Conservation (phyloP, 2,888 invertebrate species). For the Palloptera scutellata region DNA sequence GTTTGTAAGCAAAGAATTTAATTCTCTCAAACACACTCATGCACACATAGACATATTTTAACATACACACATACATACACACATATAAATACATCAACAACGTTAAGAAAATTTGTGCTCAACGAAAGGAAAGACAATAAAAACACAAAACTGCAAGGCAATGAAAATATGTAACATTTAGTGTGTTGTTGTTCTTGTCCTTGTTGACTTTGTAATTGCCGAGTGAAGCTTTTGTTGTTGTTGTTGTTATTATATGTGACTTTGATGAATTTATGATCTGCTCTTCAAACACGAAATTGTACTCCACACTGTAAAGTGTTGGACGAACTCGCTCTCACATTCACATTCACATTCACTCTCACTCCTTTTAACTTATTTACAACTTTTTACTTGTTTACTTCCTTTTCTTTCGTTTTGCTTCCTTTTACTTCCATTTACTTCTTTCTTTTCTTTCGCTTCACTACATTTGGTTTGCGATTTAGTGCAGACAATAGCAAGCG, state of each 20-base stretch:
- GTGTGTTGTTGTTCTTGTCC: not conserved
- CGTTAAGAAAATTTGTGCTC: not conserved
- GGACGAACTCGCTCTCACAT: no score
- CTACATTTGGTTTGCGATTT: not conserved
- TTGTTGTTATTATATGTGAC: constrained; percentile 15
- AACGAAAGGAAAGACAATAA: not conserved
- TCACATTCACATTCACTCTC: not conserved
- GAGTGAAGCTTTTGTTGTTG: not conserved
- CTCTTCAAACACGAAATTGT: no score
- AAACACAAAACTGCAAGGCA: not conserved
- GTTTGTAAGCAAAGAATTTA: no score
- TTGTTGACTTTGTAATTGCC: constrained; percentile 2
- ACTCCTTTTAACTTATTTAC: no score
- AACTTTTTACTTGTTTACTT: no score
- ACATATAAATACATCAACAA: not conserved
- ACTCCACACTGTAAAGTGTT: no score
- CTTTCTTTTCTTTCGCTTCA: not conserved
- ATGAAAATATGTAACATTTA: not conserved
- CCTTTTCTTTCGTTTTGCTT: not conserved
- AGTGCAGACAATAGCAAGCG: no score
- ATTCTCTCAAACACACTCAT: no score
- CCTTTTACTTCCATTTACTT: no score
- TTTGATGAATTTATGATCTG: constrained; percentile 24
- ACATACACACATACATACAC: not conserved
- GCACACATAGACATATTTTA: no score